Evolutionary conservation across 2,888 invertebrate species (phyloP), one percentile per base, ranked within the genome.

Genomic region (Coleophora flavipennella): DNA sequence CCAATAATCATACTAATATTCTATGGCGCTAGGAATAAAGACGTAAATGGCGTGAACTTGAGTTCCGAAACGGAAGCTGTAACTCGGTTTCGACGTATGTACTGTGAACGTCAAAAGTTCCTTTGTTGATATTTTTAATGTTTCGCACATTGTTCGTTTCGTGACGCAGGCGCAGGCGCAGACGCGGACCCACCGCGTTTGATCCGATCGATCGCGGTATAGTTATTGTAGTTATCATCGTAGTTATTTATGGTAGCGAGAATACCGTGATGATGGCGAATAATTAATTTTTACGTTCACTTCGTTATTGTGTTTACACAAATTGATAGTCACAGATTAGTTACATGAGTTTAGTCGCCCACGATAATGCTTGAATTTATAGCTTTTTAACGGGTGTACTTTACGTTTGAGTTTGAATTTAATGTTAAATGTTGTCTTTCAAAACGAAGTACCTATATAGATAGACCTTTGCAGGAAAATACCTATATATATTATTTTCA

Each of bases 121-220:
- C 65, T 78, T 84, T 83, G 83, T 83, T 83, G 83, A 84, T 84
- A 83, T 79, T 80, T 84, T 83, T 81, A 83, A 84, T 81, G 84
- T 83, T 81, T 84, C 79, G 81, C 83, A 80, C 83, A 83, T 83
- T 83, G 83, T 83, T 73, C 62, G 53, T 20, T 46, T 46, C 50
- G 50, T 47, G 54, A 49, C 47, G 67, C 55, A 62, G 79, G 78
- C 79, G 78, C 62, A 77, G n/a, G n/a, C n/a, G n/a, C n/a, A n/a
- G n/a, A 49, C 48, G 67, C 55, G 63, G 79, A 78, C 79, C 79
- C 62, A 77, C 81, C 79, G 74, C 77, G 74, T 73, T 80, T 76
- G 77, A 81, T 81, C 81, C 73, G 77, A 79, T 80, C 73, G 77
- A 79, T 83, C 78, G 74, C 66, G 6, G 20, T 20, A n/a, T n/a